Base-by-base conservation (phyloP, 2,797 vertebrate species). In the Neopelma chrysocephalum region DNA sequence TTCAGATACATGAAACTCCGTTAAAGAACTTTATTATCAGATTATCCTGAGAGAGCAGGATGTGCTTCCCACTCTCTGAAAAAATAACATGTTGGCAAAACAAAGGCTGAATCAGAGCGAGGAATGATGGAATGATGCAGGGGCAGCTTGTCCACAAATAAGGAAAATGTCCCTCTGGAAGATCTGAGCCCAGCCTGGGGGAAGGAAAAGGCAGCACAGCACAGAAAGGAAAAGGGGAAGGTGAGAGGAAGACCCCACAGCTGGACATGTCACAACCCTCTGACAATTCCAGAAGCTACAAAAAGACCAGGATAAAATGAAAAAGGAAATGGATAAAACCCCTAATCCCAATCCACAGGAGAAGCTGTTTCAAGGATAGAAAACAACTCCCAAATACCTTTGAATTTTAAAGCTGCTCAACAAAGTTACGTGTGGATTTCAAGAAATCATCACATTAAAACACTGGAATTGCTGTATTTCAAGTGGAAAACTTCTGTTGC, bases 11-110 rank as follows among this genome's bases (percentile, higher is more conserved):
- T 83, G 22, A 50, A 81, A 64, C 23, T 31, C 26, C 17, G 71
- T 76, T 64, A 20, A 88, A 73, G 78, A 93, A 6, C 6, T 38
- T 53, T 27, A 62, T 86, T 87, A 42, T 36, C 66, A 90, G 80
- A 89, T 43, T 62, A 76, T 47, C 73, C 36, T 32, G 16, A 80
- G 56, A 48, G 20, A 91, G 56, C 40, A 84, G 31, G 34, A 84
- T 70, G 69, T 54, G 42, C 34, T 70, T 56, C 9, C 47, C 57
- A 43, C 53, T 80, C 42, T 70, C 47, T 56, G 31, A 79, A 90
- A 83, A 78, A 86, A 61, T 5, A 95, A 92, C 66, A 15, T 12
- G 27, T 58, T 91, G 66, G 56, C 72, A 96, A 96, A 95, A 90
- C 57, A 78, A 76, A 60, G 73, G 38, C 53, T 94, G 60, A 96